phyloP scores from a whole-genome alignment of 2,797 vertebrate genomes.

The Danio kyathit region DNA sequence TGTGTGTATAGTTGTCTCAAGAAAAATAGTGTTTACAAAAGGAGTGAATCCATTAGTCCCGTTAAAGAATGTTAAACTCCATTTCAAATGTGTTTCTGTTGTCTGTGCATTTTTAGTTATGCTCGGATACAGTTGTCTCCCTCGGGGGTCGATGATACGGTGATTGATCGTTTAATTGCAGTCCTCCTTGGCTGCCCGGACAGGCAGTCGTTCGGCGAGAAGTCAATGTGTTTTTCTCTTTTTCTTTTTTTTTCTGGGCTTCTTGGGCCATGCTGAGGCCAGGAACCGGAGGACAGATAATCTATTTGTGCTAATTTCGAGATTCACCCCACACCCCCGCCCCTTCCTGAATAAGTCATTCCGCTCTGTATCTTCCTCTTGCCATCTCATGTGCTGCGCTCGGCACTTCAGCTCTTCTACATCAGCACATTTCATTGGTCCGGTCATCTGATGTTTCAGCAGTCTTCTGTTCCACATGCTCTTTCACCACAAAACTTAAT shows the following conservation, averaged over 20 bases:
- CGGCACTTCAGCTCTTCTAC: constrained; percentile 62
- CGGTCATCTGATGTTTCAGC: constrained; percentile 65
- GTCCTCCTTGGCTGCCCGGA: constrained; percentile 65
- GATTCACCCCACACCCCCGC: constrained; percentile 60
- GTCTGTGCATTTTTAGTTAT: constrained; percentile 62
- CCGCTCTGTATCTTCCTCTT: constrained; percentile 51
- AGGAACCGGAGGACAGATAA: constrained; percentile 78
- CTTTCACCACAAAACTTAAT: constrained; percentile 43
- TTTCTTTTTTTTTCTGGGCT: constrained; percentile 55
- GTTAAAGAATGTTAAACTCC: neutral
- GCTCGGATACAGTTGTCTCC: constrained; percentile 69
- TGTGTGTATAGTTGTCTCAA: no score
- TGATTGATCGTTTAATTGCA: constrained; percentile 79
- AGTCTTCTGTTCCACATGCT: constrained; percentile 43
- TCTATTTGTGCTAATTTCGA: constrained; percentile 85
- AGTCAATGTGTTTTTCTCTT: constrained; percentile 73
- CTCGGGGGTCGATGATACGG: constrained; percentile 75
- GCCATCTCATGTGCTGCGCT: constrained; percentile 62
- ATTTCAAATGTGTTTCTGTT: constrained; percentile 61
- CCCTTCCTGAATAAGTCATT: constrained; percentile 77
- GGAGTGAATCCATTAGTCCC: neutral
- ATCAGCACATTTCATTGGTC: constrained; percentile 67
- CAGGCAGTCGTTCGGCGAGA: constrained; percentile 71
- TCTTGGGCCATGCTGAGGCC: constrained; percentile 72
- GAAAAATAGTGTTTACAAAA: neutral